Conservation (phyloP, 2,888 invertebrate species). For the Kuschelorhynchus macadamiae region DNA sequence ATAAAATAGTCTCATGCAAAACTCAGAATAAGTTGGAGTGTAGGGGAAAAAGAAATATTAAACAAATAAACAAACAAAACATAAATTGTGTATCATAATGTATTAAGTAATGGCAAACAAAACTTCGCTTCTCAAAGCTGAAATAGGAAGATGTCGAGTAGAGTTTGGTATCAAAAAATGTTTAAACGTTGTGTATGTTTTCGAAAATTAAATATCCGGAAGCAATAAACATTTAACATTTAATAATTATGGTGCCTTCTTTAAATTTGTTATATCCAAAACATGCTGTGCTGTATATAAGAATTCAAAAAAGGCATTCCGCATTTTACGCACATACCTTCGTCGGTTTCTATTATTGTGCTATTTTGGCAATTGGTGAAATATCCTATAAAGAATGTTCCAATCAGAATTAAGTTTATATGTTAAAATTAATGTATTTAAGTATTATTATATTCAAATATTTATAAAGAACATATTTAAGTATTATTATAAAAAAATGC, state of each 20-base stretch:
- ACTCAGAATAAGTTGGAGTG: not conserved
- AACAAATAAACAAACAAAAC: not conserved
- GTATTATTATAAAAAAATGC: no score
- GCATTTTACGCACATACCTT: conserved; percentile 65
- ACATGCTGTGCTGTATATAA: conserved; percentile 47
- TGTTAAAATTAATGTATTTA: no score
- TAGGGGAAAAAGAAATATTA: no score
- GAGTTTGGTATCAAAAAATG: conserved; percentile 6
- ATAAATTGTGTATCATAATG: not conserved
- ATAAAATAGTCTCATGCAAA: conserved; percentile 9
- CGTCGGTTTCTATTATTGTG: conserved; percentile 66
- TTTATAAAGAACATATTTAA: no score
- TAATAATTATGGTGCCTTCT: conserved; percentile 24
- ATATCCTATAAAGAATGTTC: conserved; percentile 68
- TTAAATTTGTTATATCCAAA: conserved; percentile 25
- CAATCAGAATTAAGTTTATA: conserved; percentile 58
- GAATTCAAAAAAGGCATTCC: conserved; percentile 55
- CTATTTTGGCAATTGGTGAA: conserved; percentile 69
- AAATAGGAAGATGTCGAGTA: conserved; percentile 12
- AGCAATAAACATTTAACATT: conserved; percentile 17
- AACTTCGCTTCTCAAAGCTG: not conserved
- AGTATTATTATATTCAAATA: no score
- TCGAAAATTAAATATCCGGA: conserved; percentile 9
- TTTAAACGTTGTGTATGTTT: conserved; percentile 11
- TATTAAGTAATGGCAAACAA: not conserved